phyloP scores from a whole-genome alignment of 2,888 invertebrate species.

The Lithophane ornitopus region DNA sequence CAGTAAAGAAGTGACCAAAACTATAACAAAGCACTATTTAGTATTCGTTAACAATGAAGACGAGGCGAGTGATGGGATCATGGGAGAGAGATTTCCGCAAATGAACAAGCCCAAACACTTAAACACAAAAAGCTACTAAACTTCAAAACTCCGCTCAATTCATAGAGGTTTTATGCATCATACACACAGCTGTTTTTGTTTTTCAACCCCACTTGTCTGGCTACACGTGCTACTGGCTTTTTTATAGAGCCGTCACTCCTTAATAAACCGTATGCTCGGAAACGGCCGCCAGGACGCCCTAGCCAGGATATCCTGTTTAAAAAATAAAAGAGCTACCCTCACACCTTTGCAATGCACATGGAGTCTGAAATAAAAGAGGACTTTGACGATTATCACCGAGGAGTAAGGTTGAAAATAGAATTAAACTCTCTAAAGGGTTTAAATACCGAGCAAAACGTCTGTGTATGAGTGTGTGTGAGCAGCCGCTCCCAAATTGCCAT shows the following conservation, averaged over 20 bases:
- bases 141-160: conserved; percentile 44
- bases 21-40: conserved; percentile 17
- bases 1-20: conserved; percentile 10
- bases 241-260: conserved; percentile 79
- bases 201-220: conserved; percentile 77
- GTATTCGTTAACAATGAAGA: conserved; percentile 24
- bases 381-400: conserved; percentile 39
- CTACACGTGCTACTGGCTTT: conserved; percentile 83
- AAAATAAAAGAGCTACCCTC: conserved; percentile 87
- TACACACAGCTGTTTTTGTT: conserved; percentile 67
- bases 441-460: conserved; percentile 32
- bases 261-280: conserved; percentile 85
- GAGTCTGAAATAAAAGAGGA: conserved; percentile 46
- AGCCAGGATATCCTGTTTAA: conserved; percentile 88
- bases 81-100: conserved; percentile 25
- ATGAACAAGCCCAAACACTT: conserved; percentile 40
- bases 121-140: conserved; percentile 41
- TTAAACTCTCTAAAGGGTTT: conserved; percentile 51
- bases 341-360: conserved; percentile 75
- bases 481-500: conserved; percentile 62
- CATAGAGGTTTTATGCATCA: conserved; percentile 52
- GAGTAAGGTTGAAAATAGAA: conserved; percentile 68
- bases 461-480: conserved; percentile 28
- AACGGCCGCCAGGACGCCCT: conserved; percentile 79
- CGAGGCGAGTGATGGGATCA: not conserved